Conservation (phyloP, 2,797 vertebrate species). For the Gobio occitaniae region DNA sequence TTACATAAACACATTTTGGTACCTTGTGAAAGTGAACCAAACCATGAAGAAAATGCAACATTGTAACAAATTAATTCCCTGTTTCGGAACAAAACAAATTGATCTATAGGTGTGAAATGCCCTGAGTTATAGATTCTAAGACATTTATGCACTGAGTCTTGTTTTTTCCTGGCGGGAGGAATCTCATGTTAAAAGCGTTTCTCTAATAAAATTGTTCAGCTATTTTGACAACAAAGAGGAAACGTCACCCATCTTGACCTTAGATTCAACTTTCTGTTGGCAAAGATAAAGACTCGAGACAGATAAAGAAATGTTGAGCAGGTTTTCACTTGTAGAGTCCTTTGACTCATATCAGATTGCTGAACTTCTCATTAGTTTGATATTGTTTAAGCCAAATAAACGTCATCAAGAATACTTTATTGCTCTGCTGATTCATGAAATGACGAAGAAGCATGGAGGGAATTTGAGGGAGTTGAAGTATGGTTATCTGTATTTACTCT, state of each 20-base stretch:
- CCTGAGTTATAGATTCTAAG: background rate
- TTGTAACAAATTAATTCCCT: too few species aligned
- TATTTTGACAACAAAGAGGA: background rate
- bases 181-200: background rate
- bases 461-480: background rate
- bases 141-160: background rate
- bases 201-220: background rate
- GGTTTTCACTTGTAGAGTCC: background rate
- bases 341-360: background rate
- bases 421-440: background rate
- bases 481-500: conserved; percentile 4
- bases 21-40: too few species aligned
- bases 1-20: too few species aligned
- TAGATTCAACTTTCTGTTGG: background rate
- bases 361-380: background rate
- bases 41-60: too few species aligned
- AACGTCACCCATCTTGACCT: background rate
- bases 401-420: background rate
- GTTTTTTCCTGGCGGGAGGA: background rate
- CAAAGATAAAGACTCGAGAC: background rate
- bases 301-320: background rate
- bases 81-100: too few species aligned
- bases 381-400: background rate
- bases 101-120: too few species aligned
- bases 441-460: background rate